Conservation (phyloP, 1,140 invertebrate genomes). For the Zaprionus davidi region DNA sequence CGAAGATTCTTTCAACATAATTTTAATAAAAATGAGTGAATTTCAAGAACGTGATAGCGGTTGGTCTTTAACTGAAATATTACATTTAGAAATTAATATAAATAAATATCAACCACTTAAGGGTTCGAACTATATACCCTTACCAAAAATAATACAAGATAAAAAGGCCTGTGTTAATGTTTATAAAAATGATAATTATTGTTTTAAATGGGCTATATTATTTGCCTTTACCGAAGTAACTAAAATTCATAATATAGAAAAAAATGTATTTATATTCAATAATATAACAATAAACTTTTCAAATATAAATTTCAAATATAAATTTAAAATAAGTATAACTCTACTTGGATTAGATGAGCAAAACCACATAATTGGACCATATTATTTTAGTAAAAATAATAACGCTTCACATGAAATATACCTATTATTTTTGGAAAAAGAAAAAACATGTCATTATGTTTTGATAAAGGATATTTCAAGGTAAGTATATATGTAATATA, state of each 20-base stretch:
- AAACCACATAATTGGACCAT: constrained; percentile 14
- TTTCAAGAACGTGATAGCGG: constrained; percentile 74
- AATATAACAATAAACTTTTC: constrained; percentile 8
- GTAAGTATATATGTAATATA: constrained; percentile 3
- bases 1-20: too few relatives aligned
- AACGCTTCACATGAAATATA: constrained; percentile 20
- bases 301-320: constrained; percentile 5
- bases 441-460: constrained; percentile 35
- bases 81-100: constrained; percentile 65
- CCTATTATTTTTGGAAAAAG: constrained; percentile 30
- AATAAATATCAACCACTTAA: constrained; percentile 65
- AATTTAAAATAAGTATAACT: constrained; percentile 29
- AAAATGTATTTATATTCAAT: constrained; percentile 4
- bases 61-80: constrained; percentile 67
- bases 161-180: constrained; percentile 74
- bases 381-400: constrained; percentile 29
- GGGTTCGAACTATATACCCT: constrained; percentile 38
- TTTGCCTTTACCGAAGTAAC: constrained; percentile 31
- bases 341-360: constrained; percentile 25
- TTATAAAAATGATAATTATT: constrained; percentile 59
- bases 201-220: constrained; percentile 64
- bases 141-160: constrained; percentile 53
- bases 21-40: constrained; percentile 51
- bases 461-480: constrained; percentile 35
- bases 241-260: constrained; percentile 7